A percentile compares a stretch with the other conserved stretches of the same genome.
Evolutionary conservation across 2,113 vertebrate genomes (phyloP).

Genomic region (Gymnogyps californianus): DNA sequence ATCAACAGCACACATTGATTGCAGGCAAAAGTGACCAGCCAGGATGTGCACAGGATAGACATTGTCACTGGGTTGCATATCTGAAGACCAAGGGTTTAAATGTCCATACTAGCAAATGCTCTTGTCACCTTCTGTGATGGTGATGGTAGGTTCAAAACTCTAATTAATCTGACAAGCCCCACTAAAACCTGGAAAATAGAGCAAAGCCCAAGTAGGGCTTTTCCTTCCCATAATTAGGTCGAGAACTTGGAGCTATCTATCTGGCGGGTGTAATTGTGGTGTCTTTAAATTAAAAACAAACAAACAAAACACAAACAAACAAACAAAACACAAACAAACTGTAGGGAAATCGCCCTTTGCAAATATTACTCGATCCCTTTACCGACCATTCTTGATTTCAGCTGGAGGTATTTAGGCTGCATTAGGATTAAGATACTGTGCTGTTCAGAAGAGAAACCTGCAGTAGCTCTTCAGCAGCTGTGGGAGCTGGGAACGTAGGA

Average conservation of each 20-base stretch:
- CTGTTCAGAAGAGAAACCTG: not conserved
- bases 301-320: not conserved
- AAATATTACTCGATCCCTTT: not conserved
- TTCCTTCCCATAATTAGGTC: not conserved
- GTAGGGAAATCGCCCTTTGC: not conserved
- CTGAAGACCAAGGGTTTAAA: not conserved
- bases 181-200: not conserved
- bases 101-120: not conserved
- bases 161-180: not conserved
- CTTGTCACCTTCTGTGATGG: not conserved
- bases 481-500: not conserved
- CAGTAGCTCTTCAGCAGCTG: not conserved
- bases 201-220: not conserved
- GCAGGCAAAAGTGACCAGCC: not conserved
- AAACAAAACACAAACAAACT: not conserved
- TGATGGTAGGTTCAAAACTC: not conserved
- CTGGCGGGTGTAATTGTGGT: not conserved
- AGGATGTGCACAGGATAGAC: fast-evolving
- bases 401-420: not conserved
- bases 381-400: not conserved
- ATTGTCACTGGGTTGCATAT: not conserved
- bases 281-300: not conserved
- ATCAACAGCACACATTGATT: not conserved
- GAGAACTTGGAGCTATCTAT: not conserved
- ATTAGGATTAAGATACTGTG: not conserved